Evolutionary conservation across 2,797 vertebrate genomes (phyloP).

Genomic region (Pyrocephalus nanus): DNA sequence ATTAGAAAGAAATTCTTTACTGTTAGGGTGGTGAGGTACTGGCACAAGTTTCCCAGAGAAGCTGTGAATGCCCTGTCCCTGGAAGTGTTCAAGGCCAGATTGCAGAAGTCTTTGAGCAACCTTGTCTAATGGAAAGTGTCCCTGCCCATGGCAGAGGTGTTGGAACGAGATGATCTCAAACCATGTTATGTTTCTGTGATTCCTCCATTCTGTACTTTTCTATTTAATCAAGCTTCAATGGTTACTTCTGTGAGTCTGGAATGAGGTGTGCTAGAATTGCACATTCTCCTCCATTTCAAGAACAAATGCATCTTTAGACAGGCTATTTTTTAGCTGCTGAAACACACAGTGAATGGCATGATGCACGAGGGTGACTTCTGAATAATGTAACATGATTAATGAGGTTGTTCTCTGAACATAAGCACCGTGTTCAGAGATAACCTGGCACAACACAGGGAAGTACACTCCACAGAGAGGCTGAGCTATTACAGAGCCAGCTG

Average conservation of each 20-base stretch:
- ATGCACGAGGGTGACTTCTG: background rate
- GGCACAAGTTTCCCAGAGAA: background rate
- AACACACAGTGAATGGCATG: background rate
- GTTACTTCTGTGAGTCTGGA: background rate
- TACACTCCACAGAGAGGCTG: fast-evolving
- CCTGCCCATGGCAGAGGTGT: fast-evolving
- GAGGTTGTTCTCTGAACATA: background rate
- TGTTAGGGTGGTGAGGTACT: background rate
- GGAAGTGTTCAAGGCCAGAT: background rate
- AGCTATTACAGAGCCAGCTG: background rate
- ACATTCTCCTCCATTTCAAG: background rate
- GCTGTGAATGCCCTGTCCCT: background rate
- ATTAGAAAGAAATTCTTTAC: background rate
- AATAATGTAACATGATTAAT: background rate
- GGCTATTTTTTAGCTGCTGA: background rate
- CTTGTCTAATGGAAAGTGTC: background rate
- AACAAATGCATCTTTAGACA: background rate
- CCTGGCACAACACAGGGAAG: background rate
- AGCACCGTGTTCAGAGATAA: background rate
- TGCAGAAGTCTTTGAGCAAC: background rate
- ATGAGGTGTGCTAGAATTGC: background rate
- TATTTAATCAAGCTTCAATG: background rate
- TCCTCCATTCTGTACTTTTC: background rate
- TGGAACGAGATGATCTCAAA: background rate
- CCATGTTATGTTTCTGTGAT: background rate